Evolutionary conservation across 2,113 vertebrate genomes (phyloP).

Genomic region (Pterocles gutturalis): DNA sequence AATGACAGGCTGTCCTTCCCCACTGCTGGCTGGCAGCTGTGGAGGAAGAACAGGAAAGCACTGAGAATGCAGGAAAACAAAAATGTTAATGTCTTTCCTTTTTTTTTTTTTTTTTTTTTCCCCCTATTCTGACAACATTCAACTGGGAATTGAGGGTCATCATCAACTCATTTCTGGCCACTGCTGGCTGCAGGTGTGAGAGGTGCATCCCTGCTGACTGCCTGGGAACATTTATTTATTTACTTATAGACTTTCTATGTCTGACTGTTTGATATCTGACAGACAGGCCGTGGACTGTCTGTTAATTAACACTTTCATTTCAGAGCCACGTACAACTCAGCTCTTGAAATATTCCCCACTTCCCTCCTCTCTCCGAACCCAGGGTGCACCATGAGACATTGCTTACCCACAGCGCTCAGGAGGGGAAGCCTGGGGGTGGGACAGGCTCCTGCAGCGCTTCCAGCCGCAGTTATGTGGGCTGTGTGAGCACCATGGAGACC

Average conservation of each 20-base stretch:
- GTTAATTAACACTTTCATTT: background rate
- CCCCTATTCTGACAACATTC: background rate
- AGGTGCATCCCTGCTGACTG: accelerated
- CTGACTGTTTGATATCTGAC: background rate
- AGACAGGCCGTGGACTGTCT: background rate
- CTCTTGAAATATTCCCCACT: background rate
- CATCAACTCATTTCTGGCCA: background rate
- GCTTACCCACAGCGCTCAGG: background rate
- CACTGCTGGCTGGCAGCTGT: slow-evolving; percentile 4
- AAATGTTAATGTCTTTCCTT: background rate
- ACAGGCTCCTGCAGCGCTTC: background rate
- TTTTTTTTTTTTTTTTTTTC: background rate
- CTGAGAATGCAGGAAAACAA: slow-evolving; percentile 39
- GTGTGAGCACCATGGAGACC: background rate
- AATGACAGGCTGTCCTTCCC: background rate
- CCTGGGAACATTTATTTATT: background rate
- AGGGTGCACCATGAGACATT: background rate
- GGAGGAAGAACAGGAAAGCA: slow-evolving; percentile 30
- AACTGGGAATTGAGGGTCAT: background rate
- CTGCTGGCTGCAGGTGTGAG: background rate
- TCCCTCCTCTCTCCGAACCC: background rate
- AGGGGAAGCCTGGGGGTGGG: background rate
- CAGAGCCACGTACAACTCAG: background rate
- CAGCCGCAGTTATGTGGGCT: background rate
- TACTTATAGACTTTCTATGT: background rate